Conservation (phyloP, 2,888 invertebrate species). For the Nomada flava region DNA sequence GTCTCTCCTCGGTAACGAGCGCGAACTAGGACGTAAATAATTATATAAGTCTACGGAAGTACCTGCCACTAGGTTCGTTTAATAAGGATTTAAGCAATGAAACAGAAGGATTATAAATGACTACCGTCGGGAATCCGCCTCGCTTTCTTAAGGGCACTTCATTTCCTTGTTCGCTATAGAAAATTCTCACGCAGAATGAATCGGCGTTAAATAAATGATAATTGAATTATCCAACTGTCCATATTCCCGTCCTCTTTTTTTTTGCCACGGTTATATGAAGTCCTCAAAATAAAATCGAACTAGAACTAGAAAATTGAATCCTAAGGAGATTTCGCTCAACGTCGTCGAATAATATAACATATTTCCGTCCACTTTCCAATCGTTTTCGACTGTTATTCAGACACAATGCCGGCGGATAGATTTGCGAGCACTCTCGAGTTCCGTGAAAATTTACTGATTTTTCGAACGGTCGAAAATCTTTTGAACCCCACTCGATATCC, state of each 20-base stretch:
- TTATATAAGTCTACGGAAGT: constrained; percentile 44
- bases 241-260: too few relatives aligned
- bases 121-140: constrained; percentile 9
- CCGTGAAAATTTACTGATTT: constrained; percentile 46
- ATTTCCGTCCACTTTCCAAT: constrained; percentile 1
- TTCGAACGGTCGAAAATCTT: constrained; percentile 41
- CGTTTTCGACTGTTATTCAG: constrained; percentile 1
- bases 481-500: constrained; percentile 34
- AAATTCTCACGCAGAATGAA: background rate
- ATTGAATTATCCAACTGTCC: too few relatives aligned
- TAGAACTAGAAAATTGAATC: too few relatives aligned
- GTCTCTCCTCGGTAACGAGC: constrained; percentile 49
- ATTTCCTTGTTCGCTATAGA: background rate
- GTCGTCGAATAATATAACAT: constrained; percentile 23
- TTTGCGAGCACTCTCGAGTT: constrained; percentile 22
- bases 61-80: constrained; percentile 20
- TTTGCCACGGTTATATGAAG: too few relatives aligned
- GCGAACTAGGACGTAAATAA: constrained; percentile 64
- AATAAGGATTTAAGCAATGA: constrained; percentile 34
- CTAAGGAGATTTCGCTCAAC: background rate
- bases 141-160: constrained; percentile 17
- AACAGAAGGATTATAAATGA: constrained; percentile 51
- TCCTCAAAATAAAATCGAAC: too few relatives aligned
- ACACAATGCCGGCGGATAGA: constrained; percentile 17
- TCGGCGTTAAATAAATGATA: background rate